A percentile compares a stretch with the other conserved stretches of the same genome.
These are phyloP conservation scores for Galago senegalensis DNA, from an alignment of 2,797 vertebrate genomes.

Conservation along the genomic window DNA sequence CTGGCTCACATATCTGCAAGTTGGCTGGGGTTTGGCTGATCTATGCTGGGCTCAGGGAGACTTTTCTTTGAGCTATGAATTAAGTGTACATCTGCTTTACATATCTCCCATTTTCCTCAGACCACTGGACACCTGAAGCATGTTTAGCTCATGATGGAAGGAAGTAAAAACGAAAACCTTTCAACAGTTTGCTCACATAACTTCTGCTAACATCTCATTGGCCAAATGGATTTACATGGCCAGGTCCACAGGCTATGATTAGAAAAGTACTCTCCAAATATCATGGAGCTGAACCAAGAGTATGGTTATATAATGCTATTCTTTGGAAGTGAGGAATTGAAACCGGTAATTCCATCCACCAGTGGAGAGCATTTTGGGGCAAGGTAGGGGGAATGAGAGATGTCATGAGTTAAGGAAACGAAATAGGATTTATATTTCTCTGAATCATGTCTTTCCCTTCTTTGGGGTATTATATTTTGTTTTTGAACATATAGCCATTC, in stretches of 20 bases:
- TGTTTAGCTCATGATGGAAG: neutral
- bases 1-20: neutral
- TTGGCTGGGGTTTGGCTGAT: neutral
- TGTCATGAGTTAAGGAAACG: neutral
- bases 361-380: neutral
- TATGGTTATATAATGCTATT: neutral
- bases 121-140: neutral
- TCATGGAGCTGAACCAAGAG: neutral
- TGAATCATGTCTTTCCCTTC: neutral
- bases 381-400: neutral
- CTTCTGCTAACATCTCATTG: neutral
- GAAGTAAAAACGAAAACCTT: conserved; percentile 4
- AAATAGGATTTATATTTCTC: conserved; percentile 3
- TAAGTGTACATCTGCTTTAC: neutral
- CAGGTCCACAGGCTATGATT: neutral
- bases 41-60: neutral
- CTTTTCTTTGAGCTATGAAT: neutral
- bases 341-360: neutral
- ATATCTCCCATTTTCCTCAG: neutral
- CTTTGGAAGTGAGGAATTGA: conserved; percentile 20
- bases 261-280: neutral
- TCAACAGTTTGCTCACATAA: conserved; percentile 31
- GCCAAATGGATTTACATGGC: neutral
- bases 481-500: neutral
- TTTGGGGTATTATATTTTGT: neutral